These are phyloP conservation scores for Zelleria hepariella DNA, from an alignment of 2,888 invertebrate species.

Conservation along the genomic window DNA sequence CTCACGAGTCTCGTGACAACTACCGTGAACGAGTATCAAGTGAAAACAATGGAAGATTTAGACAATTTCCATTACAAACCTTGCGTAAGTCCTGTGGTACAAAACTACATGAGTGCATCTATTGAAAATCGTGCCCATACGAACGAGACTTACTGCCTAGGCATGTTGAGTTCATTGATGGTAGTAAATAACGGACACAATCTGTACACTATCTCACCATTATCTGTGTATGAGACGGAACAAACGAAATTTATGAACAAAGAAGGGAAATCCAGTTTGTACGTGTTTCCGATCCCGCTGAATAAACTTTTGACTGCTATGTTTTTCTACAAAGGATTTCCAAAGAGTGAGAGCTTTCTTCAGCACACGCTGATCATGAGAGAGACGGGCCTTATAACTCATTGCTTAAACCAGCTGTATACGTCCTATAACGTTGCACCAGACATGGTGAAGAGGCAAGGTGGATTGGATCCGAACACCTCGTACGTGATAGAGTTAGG, in stretches of 20 bases:
- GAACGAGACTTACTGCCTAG: neutral
- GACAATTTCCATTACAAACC: constrained; percentile 23
- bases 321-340: constrained; percentile 45
- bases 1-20: constrained; percentile 30
- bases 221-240: constrained; percentile 24
- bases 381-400: constrained; percentile 32
- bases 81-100: constrained; percentile 31
- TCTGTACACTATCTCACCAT: constrained; percentile 26
- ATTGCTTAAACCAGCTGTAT: constrained; percentile 16
- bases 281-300: constrained; percentile 21
- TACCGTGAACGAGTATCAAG: constrained; percentile 29
- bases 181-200: constrained; percentile 23
- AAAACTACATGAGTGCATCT: constrained; percentile 9
- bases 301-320: constrained; percentile 33
- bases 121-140: neutral
- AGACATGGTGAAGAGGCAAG: neutral
- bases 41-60: constrained; percentile 24
- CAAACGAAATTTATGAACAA: constrained; percentile 23
- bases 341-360: constrained; percentile 17
- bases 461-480: neutral
- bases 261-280: constrained; percentile 20
- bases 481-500: neutral
- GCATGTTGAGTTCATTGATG: neutral
- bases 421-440: neutral
- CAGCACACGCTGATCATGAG: constrained; percentile 22